Evolutionary conservation across 2,888 invertebrate species (phyloP), one percentile per base, ranked within the genome.

Genomic region (Philopedon plagiatum): DNA sequence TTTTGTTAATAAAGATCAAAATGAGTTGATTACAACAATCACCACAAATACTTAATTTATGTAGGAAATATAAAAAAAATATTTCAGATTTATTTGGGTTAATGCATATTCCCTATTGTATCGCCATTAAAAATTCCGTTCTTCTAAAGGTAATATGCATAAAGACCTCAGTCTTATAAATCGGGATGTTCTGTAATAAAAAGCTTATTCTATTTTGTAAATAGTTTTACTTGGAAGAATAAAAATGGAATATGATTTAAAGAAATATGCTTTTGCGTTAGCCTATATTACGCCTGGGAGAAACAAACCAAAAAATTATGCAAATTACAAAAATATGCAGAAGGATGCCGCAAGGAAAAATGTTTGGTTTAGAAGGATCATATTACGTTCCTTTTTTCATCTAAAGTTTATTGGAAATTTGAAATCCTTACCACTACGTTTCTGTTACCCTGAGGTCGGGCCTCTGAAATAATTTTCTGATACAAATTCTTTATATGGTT

Each of bases 241-340:
- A 37, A 49, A 46, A 49, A 29, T 29, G 34, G 49, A 67, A 60
- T 57, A 66, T 49, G 46, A 66, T 66, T 29, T 19, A 49, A 32
- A 58, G 66, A 49, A 58, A 66, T 66, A 60, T 51, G 67, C 37
- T 51, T 63, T 37, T 34, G 39, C 37, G 13, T 51, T 23, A 51
- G 34, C 32, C 51, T 26, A 67, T 67, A 61, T 61, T 61, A 67
- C 26, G 21, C n/a, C 60, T 39, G 37, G 60, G 49, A 60, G 60
- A 60, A 49, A 67, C 67, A 60, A 67, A 67, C 60, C 51, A 23
- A 49, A 67, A 67, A 60, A 60, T 67, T 67, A 67, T 67, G 67
- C 19, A 67, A 67, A 67, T 60, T 49, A 60, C 19, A 61, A 67
- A 54, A 60, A 67, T 67, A 67, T 67, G 67, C 67, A 60, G 51